phyloP scores from a whole-genome alignment of 1,140 invertebrate species.

The Calliopsis andreniformis region DNA sequence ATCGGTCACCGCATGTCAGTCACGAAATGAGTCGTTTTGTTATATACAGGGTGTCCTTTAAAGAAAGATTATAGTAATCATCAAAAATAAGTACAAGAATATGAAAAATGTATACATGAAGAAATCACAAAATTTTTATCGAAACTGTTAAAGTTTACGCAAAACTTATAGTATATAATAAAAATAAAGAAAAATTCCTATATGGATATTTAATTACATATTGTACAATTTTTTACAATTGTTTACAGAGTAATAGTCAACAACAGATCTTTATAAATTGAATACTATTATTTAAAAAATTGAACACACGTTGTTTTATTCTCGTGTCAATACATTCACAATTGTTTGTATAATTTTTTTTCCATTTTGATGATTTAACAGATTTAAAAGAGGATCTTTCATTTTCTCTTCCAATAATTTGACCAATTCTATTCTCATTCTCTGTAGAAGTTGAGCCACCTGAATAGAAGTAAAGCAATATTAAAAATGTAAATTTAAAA shows the following conservation, averaged over 20 bases:
- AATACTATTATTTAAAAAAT: constrained; percentile 2
- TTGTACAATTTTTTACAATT: not conserved
- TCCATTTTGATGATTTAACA: constrained; percentile 88
- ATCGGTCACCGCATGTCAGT: not conserved
- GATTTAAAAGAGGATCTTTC: constrained; percentile 88
- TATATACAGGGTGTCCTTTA: too few relatives aligned
- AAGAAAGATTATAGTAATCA: too few relatives aligned
- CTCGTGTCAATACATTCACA: constrained; percentile 85
- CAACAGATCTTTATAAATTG: not conserved
- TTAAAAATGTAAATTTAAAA: constrained; percentile 19
- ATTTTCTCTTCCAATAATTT: constrained; percentile 91
- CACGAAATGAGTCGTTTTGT: too few relatives aligned
- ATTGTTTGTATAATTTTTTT: constrained; percentile 91
- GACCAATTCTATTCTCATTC: constrained; percentile 87
- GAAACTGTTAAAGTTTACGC: too few relatives aligned
- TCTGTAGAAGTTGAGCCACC: constrained; percentile 89
- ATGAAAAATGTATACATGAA: too few relatives aligned
- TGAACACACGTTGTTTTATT: constrained; percentile 65
- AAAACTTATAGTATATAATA: too few relatives aligned
- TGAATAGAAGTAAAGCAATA: constrained; percentile 68
- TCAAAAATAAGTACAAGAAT: too few relatives aligned
- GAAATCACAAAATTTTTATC: too few relatives aligned
- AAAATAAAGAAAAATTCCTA: too few relatives aligned
- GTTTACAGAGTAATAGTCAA: not conserved
- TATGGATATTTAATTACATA: not conserved